Base-by-base conservation (phyloP, 2,888 invertebrate species). In the Drosophila peninsularis region DNA sequence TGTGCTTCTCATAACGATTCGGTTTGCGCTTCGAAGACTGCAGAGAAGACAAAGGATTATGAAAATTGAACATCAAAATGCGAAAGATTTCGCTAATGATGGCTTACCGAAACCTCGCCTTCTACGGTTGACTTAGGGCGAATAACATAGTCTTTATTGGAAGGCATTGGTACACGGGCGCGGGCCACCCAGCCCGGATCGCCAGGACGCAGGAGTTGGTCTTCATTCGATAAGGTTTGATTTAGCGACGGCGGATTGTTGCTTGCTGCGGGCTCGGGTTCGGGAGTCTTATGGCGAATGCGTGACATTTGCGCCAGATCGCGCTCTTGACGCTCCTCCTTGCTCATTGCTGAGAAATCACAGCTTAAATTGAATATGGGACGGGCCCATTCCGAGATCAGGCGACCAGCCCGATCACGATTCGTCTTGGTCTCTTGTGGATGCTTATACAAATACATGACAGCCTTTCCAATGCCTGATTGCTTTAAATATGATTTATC, bases 381-480 rank as follows among this genome's bases (percentile, higher is more conserved):
- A 14, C 99, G 93, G 0, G 99, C 98, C 99, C 99, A 99, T 93
- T 98, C 98, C 73, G 97, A 98, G 79, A 99, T 99, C 75, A 99
- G 94, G 77, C 96, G 95, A 1, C 98, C 98, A 69, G 98, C 98
- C 58, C 96, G 94, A 90, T 97, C 96, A 90, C 96, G 96, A 93
- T 99, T 99, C 65, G 95, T 94, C 92, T 98, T 98, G 0, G 97
- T 97, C 94, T 99, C 99, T 92, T 96, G 97, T 0, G 99, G 99
- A 93, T 99, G 99, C 92, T 99, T 99, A 93, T 98, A 99, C 56
- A 99, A 94, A 93, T 99, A 99, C 99, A 99, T 99, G 1, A 99
- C 98, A 44, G 99, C 99, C 93, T 99, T 99, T 62, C 99, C 99
- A 80, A 99, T 98, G 30, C 99, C 99, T 9, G 98, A 98, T 91